Evolutionary conservation across 2,113 vertebrate genomes (phyloP), one percentile per base, ranked within the genome.

Genomic region (Tenrec ecaudatus): DNA sequence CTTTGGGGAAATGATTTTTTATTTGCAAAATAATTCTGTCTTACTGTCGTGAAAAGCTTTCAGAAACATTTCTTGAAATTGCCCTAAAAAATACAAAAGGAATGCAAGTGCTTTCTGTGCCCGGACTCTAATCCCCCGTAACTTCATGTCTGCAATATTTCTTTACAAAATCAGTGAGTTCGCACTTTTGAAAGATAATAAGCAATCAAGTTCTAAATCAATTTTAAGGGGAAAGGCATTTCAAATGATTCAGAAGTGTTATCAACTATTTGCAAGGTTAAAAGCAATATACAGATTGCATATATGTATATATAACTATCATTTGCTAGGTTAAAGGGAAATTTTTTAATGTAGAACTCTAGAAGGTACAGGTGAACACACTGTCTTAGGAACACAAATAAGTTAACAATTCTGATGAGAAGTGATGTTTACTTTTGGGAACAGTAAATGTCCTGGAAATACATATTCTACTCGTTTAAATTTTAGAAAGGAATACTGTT

Each of bases 241-340:
- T 58, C 79, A 43, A 6, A 85, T 33, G 6, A 76, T 80, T 86
- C 87, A 19, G 88, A 95, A 92, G 47, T 4, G 29, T 83, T 17
- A 47, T 53, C 71, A 80, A 33, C 27, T 23, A 33, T 94, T 81
- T 77, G n/a, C n/a, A 85, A 85, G 31, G 3, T 76, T 92, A 96
- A 95, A 85, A 20, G 31, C 27, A 71, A 69, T 53, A 53, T 53
- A 53, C 12, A 53, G 57, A 4, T 53, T 53, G 47, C 47, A 53
- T 53, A 53, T 53, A 53, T 10, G 11, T 53, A 53, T 53, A 53
- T 53, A 53, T 53, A 53, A 53, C 47, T 53, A 33, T 22, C 22
- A 33, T 94, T 81, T 80, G n/a, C n/a, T 88, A 85, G 31, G 3
- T 79, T 92, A 96, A 95, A 85, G 25, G 31, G 22, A 71, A 69